Conservation (phyloP, 2,888 invertebrate genomes). For the Aromia moschata region DNA sequence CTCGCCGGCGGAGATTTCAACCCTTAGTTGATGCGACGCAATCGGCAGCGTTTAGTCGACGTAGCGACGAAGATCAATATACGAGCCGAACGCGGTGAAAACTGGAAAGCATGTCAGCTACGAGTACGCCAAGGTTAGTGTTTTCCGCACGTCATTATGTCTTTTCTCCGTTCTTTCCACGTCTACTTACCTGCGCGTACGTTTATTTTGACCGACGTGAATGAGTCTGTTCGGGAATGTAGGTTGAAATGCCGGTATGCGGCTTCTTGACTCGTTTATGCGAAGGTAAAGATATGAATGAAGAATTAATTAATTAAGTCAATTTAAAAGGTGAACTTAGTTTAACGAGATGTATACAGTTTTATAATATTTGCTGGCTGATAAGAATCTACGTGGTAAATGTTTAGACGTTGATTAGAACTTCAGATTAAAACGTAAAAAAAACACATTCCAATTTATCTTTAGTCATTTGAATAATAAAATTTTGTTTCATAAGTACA, state of each 20-base stretch:
- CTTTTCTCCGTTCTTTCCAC: conserved; percentile 17
- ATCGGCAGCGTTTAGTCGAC: conserved; percentile 34
- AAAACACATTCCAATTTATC: too few relatives aligned
- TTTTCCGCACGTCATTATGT: conserved; percentile 25
- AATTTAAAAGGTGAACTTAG: too few relatives aligned
- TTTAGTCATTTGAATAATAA: too few relatives aligned
- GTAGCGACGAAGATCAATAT: conserved; percentile 35
- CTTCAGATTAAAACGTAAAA: too few relatives aligned
- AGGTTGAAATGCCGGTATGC: conserved; percentile 20
- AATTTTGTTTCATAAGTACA: too few relatives aligned
- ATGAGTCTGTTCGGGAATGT: neutral
- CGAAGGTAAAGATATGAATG: neutral
- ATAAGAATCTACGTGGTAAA: too few relatives aligned
- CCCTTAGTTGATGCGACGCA: conserved; percentile 39
- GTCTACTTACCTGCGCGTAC: too few relatives aligned
- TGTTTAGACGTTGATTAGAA: too few relatives aligned
- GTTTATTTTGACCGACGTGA: too few relatives aligned
- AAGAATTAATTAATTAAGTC: conserved; percentile 1
- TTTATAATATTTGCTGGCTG: too few relatives aligned
- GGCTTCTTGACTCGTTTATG: conserved; percentile 10
- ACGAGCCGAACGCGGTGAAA: conserved; percentile 24
- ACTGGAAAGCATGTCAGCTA: conserved; percentile 46
- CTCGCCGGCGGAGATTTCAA: conserved; percentile 22
- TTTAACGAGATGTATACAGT: too few relatives aligned
- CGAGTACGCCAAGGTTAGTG: conserved; percentile 50